A percentile compares a stretch with the other conserved stretches of the same genome.
Evolutionary conservation across 2,113 vertebrate genomes (phyloP).

Genomic region (Thamnophis sirtalis): DNA sequence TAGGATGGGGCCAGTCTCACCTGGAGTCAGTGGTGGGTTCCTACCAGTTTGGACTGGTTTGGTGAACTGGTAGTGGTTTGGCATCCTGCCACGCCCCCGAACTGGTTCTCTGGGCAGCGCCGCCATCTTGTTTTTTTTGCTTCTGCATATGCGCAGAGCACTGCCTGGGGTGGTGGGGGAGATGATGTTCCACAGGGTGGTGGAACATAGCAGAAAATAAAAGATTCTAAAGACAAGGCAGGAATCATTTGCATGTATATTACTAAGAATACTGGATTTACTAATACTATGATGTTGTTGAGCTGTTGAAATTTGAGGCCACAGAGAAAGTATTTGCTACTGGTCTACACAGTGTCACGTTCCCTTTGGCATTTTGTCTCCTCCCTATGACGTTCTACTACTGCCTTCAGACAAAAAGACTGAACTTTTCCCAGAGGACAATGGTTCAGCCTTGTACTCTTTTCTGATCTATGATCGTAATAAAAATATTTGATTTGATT

Average conservation of each 20-base stretch:
- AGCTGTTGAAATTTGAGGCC: neutral
- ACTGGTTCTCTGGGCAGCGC: too few species aligned
- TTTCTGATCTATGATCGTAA: neutral
- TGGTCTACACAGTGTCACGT: neutral
- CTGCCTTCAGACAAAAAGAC: neutral
- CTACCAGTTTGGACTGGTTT: too few species aligned
- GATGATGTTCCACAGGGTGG: neutral
- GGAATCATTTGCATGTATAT: neutral
- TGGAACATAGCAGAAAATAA: neutral
- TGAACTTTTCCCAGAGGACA: neutral
- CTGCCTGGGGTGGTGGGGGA: neutral
- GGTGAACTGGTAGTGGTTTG: too few species aligned
- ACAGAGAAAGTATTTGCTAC: neutral
- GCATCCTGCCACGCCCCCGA: too few species aligned
- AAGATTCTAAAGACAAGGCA: neutral
- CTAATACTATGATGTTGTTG: neutral
- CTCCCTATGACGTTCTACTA: neutral
- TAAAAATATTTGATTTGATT: neutral
- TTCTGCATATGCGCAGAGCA: too few species aligned
- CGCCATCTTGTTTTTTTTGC: too few species aligned
- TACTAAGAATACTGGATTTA: neutral
- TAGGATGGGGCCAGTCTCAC: neutral
- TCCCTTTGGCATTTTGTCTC: neutral
- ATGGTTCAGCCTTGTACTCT: neutral
- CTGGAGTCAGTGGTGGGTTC: neutral